Conservation (phyloP, 2,113 vertebrate species). For the Cryptomyrus ogoouensis region DNA sequence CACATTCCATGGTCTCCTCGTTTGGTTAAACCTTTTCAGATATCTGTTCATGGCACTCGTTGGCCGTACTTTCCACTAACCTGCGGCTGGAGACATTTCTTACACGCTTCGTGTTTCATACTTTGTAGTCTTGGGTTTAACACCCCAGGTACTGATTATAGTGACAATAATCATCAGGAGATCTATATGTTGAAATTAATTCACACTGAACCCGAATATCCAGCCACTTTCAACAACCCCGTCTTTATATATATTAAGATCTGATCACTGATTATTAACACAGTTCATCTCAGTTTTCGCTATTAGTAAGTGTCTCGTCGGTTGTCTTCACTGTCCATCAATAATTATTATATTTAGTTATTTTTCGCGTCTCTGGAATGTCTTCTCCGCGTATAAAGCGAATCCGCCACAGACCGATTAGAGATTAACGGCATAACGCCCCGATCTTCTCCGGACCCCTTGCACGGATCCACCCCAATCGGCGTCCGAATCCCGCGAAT, state of each 20-base stretch:
- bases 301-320: background rate
- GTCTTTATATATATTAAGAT: background rate
- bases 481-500: background rate
- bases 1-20: background rate
- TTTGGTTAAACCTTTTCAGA: background rate
- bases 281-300: background rate
- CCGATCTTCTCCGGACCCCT: background rate
- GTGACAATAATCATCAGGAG: background rate
- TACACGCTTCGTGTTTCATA: background rate
- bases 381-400: background rate
- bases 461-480: background rate
- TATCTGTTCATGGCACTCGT: background rate
- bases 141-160: background rate
- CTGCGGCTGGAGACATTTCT: background rate
- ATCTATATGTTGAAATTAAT: background rate
- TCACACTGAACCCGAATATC: background rate
- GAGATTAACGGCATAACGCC: background rate
- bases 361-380: background rate
- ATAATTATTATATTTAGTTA: background rate
- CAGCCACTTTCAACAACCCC: background rate
- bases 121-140: background rate
- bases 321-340: background rate
- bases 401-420: background rate
- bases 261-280: background rate
- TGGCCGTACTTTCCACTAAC: background rate